phyloP scores from a whole-genome alignment of 2,797 vertebrate species.

The Hippocampus kuda region DNA sequence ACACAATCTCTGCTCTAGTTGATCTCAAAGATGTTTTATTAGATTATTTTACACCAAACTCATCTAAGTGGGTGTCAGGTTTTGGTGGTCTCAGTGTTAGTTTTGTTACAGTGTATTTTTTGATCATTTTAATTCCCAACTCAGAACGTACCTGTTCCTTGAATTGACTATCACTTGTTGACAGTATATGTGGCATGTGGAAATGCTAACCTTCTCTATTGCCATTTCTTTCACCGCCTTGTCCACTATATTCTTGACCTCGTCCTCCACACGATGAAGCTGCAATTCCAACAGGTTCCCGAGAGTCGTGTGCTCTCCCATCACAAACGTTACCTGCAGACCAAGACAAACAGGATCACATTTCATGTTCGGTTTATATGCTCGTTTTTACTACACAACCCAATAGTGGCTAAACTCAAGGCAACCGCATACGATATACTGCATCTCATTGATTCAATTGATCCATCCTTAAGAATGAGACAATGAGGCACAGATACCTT shows the following conservation, averaged over 20 bases:
- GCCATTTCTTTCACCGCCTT: constrained; percentile 74
- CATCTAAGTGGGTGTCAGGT: too few relatives aligned
- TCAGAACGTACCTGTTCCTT: neutral
- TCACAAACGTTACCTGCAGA: constrained; percentile 68
- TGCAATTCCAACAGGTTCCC: constrained; percentile 72
- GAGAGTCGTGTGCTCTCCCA: constrained; percentile 68
- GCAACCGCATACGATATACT: too few relatives aligned
- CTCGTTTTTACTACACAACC: neutral
- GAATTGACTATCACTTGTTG: neutral
- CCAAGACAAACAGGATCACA: constrained; percentile 22
- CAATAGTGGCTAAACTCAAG: constrained; percentile 9
- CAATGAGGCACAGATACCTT: constrained; percentile 31
- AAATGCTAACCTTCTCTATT: constrained; percentile 53
- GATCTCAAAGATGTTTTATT: neutral
- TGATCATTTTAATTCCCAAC: too few relatives aligned
- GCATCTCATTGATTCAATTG: neutral
- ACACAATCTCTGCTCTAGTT: too few relatives aligned
- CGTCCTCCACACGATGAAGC: constrained; percentile 70
- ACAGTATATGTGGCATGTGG: neutral
- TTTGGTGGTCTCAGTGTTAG: too few relatives aligned
- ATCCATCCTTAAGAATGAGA: too few relatives aligned
- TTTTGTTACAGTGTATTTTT: neutral
- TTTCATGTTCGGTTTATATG: constrained; percentile 24
- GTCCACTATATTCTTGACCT: constrained; percentile 72
- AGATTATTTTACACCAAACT: neutral